Conservation (phyloP, 1,140 invertebrate species). For the Drosophila ficusphila region DNA sequence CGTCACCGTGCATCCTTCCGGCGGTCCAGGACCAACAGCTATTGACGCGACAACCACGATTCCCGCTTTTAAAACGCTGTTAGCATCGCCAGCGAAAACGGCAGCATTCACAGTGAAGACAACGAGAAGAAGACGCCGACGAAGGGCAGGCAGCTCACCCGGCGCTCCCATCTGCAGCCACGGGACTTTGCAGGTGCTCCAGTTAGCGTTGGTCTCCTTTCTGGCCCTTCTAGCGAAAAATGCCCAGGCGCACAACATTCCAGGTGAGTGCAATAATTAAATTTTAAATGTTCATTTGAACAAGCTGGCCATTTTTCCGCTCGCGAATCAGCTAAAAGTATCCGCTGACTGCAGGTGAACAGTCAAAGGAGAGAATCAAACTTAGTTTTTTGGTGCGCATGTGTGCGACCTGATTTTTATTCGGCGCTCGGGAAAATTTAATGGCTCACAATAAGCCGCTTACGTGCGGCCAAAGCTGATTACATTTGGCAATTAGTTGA, state of each 20-base stretch:
- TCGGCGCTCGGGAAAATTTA: constrained; percentile 57
- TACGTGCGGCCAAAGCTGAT: constrained; percentile 71
- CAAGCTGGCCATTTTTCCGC: neutral
- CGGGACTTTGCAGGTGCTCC: constrained; percentile 37
- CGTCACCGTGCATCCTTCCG: constrained; percentile 1
- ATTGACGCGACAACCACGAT: constrained; percentile 49
- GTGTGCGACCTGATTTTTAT: constrained; percentile 60
- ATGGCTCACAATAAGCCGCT: constrained; percentile 77
- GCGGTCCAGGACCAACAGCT: constrained; percentile 22
- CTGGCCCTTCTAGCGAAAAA: constrained; percentile 60
- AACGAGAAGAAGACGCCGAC: constrained; percentile 55
- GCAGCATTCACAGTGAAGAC: constrained; percentile 68
- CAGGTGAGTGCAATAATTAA: constrained; percentile 61
- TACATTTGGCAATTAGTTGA: constrained; percentile 79
- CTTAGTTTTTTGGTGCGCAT: too few relatives aligned
- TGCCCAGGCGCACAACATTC: constrained; percentile 72
- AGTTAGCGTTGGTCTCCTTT: constrained; percentile 59
- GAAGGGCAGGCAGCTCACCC: constrained; percentile 12
- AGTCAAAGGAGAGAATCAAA: neutral
- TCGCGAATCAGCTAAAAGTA: constrained; percentile 27
- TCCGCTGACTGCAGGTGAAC: constrained; percentile 14
- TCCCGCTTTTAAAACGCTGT: constrained; percentile 32
- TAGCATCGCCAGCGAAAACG: constrained; percentile 53
- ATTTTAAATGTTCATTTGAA: constrained; percentile 29
- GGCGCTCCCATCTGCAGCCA: neutral